These are phyloP conservation scores for Bergia sp. DNA, from an alignment of 92 coral and sea anemone species.

Conservation along the genomic window DNA sequence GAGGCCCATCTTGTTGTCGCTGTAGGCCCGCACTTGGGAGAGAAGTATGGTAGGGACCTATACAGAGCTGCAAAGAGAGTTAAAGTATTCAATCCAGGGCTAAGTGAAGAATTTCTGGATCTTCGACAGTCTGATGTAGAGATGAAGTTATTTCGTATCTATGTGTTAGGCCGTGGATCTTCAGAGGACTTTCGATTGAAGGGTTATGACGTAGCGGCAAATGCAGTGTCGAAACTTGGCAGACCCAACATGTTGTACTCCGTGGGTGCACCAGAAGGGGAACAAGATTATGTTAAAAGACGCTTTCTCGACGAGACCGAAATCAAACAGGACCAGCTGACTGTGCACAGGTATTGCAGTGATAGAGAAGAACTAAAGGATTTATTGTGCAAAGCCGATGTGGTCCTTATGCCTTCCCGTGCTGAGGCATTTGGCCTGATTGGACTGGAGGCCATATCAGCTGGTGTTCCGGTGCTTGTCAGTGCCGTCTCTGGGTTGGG, in stretches of 20 bases:
- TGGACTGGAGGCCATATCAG: too few relatives aligned
- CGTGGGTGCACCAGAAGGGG: slow-evolving; percentile 40
- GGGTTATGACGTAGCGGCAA: slow-evolving; percentile 32
- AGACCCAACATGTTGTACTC: not conserved
- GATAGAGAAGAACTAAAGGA: not conserved
- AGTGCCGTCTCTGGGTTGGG: too few relatives aligned
- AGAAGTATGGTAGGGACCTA: slow-evolving; percentile 13
- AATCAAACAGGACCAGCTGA: not conserved
- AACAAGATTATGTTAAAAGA: not conserved
- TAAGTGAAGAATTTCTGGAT: not conserved
- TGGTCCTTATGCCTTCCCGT: too few relatives aligned
- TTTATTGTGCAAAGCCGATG: too few relatives aligned
- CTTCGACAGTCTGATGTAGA: not conserved
- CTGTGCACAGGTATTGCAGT: not conserved
- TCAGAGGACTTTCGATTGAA: slow-evolving; percentile 23
- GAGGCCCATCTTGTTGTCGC: slow-evolving; percentile 43
- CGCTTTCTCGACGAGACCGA: not conserved
- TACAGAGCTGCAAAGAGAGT: not conserved
- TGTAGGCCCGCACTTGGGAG: slow-evolving; percentile 23
- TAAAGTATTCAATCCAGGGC: slow-evolving; percentile 25
- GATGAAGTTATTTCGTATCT: not conserved
- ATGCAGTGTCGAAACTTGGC: slow-evolving; percentile 40
- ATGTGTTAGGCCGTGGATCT: slow-evolving; percentile 30
- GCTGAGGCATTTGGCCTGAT: too few relatives aligned
- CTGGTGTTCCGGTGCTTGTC: too few relatives aligned